These are phyloP conservation scores for Centropus bengalensis DNA, from an alignment of 2,113 vertebrate species.

Conservation along the genomic window DNA sequence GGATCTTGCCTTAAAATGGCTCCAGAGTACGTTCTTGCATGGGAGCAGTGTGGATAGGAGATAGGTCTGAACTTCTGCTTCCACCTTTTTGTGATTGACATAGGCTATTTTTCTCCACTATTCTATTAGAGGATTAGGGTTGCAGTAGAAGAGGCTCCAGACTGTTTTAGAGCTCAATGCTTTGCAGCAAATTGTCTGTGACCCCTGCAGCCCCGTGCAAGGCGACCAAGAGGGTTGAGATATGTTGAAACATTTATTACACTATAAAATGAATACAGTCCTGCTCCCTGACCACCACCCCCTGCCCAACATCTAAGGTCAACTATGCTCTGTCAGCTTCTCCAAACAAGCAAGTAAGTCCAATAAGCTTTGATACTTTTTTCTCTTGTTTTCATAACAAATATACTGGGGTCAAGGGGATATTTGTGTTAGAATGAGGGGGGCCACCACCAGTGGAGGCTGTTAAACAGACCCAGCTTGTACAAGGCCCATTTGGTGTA, in stretches of 20 bases:
- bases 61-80: background rate
- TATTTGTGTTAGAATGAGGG: background rate
- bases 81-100: background rate
- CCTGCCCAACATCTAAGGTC: background rate
- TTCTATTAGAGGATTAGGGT: background rate
- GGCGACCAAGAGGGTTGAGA: background rate
- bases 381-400: conserved; percentile 36
- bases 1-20: background rate
- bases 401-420: background rate
- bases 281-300: background rate
- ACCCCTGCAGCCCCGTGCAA: background rate
- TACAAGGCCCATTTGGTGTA: background rate
- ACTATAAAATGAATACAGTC: background rate
- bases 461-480: background rate
- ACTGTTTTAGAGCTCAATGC: background rate
- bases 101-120: background rate
- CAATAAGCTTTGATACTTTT: conserved; percentile 8
- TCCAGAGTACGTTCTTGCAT: background rate
- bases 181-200: conserved; percentile 18
- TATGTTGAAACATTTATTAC: conserved; percentile 52
- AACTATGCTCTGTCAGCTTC: conserved; percentile 3
- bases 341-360: conserved; percentile 30
- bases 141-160: conserved; percentile 20
- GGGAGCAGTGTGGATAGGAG: background rate
- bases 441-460: background rate